Conservation (phyloP, 2,113 vertebrate species). For the Sinocyclocheilus maitianheensis region DNA sequence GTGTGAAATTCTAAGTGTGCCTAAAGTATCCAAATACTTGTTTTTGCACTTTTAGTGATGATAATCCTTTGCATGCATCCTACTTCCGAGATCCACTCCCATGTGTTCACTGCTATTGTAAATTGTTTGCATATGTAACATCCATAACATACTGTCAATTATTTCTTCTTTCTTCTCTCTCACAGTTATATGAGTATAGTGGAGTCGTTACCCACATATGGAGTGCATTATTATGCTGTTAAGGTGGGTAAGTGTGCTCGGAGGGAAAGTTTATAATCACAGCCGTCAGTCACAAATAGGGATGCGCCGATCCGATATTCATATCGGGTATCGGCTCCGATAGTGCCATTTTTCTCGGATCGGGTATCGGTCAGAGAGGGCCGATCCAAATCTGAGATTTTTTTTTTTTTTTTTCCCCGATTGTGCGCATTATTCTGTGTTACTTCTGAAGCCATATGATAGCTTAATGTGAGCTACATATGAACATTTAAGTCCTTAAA, state of each 20-base stretch:
- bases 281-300: not conserved
- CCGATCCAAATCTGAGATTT: too few relatives aligned
- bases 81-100: not conserved
- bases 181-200: conserved; percentile 58
- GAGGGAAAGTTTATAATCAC: conserved; percentile 40
- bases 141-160: conserved; percentile 5
- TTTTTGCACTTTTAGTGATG: not conserved
- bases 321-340: too few relatives aligned
- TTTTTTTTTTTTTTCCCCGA: too few relatives aligned
- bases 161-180: conserved; percentile 32
- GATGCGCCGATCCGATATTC: too few relatives aligned
- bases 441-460: too few relatives aligned
- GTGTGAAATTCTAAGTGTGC: not conserved
- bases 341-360: too few relatives aligned
- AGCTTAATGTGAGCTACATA: too few relatives aligned
- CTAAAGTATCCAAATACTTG: not conserved
- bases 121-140: conserved; percentile 11
- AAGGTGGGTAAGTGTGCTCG: conserved; percentile 56
- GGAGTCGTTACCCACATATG: conserved; percentile 61
- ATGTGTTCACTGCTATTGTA: not conserved
- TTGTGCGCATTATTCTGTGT: too few relatives aligned
- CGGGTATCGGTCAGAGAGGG: too few relatives aligned
- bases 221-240: conserved; percentile 62
- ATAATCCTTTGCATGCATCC: not conserved
- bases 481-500: too few relatives aligned